Evolutionary conservation across 2,797 vertebrate genomes (phyloP).

Genomic region (Luscinia luscinia): DNA sequence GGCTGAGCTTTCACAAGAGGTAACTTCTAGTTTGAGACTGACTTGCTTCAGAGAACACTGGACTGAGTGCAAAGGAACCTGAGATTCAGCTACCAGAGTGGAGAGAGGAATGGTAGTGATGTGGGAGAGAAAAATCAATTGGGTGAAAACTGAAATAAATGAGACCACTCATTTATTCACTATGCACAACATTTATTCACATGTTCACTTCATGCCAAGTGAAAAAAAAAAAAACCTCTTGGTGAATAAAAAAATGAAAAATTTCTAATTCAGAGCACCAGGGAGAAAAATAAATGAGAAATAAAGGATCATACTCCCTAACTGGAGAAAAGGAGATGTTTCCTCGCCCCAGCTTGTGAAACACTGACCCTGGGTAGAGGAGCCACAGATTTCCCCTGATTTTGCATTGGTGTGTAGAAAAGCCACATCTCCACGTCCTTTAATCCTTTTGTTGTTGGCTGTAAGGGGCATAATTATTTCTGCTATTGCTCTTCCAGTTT

Average conservation of each 20-base stretch:
- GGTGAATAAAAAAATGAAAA: neutral
- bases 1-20: neutral
- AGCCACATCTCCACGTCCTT: fast-evolving
- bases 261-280: neutral
- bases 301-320: neutral
- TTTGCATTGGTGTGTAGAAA: neutral
- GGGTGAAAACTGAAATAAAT: neutral
- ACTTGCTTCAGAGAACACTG: neutral
- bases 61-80: neutral
- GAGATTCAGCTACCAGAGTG: neutral
- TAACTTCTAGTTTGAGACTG: neutral
- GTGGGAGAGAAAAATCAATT: neutral
- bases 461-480: neutral
- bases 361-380: neutral
- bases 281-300: neutral
- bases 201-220: neutral
- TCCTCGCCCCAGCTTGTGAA: neutral
- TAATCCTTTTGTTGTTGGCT: neutral
- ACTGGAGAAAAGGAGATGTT: neutral
- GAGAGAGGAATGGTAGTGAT: neutral
- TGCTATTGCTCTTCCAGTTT: neutral
- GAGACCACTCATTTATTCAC: neutral
- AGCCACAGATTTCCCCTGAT: neutral
- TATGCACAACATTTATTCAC: too few relatives aligned
- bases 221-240: neutral